phyloP scores from a whole-genome alignment of 2,888 invertebrate species.

The Nomada hirtipes region DNA sequence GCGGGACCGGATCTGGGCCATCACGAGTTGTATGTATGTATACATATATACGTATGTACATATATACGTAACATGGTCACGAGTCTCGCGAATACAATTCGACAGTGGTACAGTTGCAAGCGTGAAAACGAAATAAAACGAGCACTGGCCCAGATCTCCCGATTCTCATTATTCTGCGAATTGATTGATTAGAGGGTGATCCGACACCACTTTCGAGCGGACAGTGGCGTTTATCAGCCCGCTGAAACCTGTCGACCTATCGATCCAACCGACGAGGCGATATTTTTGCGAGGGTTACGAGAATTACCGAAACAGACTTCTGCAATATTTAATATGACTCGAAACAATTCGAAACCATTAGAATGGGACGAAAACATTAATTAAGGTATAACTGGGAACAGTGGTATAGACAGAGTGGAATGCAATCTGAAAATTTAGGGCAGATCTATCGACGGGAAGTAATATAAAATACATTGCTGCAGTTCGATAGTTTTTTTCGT shows the following conservation, averaged over 20 bases:
- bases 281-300: neutral
- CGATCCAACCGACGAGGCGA: neutral
- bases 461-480: too few species aligned
- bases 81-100: constrained; percentile 13
- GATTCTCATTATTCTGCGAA: neutral
- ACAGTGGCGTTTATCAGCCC: constrained; percentile 1
- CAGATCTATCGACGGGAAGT: too few species aligned
- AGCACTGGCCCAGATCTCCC: neutral
- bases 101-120: constrained; percentile 1
- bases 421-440: too few species aligned
- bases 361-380: too few species aligned
- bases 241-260: neutral
- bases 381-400: too few species aligned
- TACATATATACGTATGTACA: too few species aligned
- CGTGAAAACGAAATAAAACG: constrained; percentile 24
- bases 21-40: neutral
- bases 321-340: neutral
- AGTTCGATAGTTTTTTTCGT: too few species aligned
- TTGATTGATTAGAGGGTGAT: constrained; percentile 4
- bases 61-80: neutral
- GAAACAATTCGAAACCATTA: too few species aligned
- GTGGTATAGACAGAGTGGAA: too few species aligned
- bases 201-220: neutral
- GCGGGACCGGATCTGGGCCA: constrained; percentile 42
- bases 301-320: neutral